Percentiles rank a stretch among this genome's conserved stretches.
Evolutionary conservation across 2,888 invertebrate genomes (phyloP).

Genomic region (Itoplectis maculator): DNA sequence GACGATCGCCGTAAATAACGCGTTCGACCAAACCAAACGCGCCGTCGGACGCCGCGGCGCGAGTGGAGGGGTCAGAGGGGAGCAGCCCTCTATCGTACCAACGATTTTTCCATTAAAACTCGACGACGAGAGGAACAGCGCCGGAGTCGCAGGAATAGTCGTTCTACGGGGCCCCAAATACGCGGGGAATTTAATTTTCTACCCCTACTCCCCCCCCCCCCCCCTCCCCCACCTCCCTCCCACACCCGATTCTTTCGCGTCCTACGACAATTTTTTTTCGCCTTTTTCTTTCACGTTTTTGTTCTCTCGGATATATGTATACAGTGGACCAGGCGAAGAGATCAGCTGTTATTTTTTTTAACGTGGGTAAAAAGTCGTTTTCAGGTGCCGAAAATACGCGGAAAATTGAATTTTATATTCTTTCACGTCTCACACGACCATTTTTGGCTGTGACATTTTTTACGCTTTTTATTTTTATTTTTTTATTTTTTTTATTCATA

Average conservation of each 20-base stretch:
- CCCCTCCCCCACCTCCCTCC: not conserved
- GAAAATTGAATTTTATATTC: too few relatives aligned
- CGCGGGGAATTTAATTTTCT: slow-evolving; percentile 65
- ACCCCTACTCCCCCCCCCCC: slow-evolving; percentile 11
- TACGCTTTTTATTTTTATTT: too few relatives aligned
- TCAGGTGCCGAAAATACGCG: too few relatives aligned
- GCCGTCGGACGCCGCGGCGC: slow-evolving; percentile 6
- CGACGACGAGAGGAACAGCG: slow-evolving; percentile 57
- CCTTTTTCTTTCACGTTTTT: slow-evolving; percentile 17
- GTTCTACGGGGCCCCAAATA: slow-evolving; percentile 54
- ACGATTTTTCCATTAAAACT: slow-evolving; percentile 71
- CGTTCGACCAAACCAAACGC: slow-evolving; percentile 57
- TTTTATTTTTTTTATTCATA: slow-evolving; percentile 20
- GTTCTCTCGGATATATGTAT: slow-evolving; percentile 4
- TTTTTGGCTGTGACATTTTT: not conserved
- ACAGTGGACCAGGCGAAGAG: not conserved
- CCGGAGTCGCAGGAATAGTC: slow-evolving; percentile 38
- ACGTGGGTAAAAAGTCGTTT: too few relatives aligned
- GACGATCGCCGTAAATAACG: slow-evolving; percentile 66
- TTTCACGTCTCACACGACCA: too few relatives aligned
- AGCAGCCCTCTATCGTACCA: slow-evolving; percentile 57
- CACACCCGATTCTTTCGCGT: too few relatives aligned
- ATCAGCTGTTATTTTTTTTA: too few relatives aligned
- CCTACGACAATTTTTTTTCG: slow-evolving; percentile 4
- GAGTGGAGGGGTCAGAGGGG: slow-evolving; percentile 2